Conservation (phyloP, 1,140 invertebrate species). For the Andrena cerasifolii region DNA sequence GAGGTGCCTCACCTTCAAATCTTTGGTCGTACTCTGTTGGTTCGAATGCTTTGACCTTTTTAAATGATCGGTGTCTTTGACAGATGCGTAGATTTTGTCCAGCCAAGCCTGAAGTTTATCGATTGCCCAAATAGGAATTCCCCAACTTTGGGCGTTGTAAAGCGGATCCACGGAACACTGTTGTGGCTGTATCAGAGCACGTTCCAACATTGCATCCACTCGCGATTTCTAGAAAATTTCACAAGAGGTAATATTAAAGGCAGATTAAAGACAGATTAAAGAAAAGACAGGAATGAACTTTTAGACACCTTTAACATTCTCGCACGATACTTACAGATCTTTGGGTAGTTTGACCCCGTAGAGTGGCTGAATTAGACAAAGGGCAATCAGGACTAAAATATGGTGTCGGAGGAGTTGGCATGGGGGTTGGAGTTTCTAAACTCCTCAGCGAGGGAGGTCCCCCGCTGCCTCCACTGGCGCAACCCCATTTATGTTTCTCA, state of each 20-base stretch:
- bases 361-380: slow-evolving; percentile 77
- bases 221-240: slow-evolving; percentile 82
- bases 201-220: slow-evolving; percentile 88
- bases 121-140: slow-evolving; percentile 84
- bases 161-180: slow-evolving; percentile 83
- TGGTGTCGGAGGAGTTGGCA: slow-evolving; percentile 78
- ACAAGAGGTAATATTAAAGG: neutral
- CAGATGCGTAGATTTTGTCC: slow-evolving; percentile 77
- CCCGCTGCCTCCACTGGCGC: slow-evolving; percentile 78
- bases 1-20: slow-evolving; percentile 76
- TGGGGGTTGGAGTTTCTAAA: slow-evolving; percentile 77
- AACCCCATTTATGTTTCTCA: slow-evolving; percentile 78
- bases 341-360: slow-evolving; percentile 78
- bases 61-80: slow-evolving; percentile 70
- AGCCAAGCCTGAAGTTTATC: slow-evolving; percentile 83
- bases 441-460: slow-evolving; percentile 77
- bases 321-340: slow-evolving; percentile 76
- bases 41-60: slow-evolving; percentile 66
- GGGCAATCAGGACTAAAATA: slow-evolving; percentile 79
- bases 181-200: slow-evolving; percentile 83
- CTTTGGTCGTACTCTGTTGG: slow-evolving; percentile 72
- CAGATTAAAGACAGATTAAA: neutral
- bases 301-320: neutral
- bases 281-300: too few species aligned
- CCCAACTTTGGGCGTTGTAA: slow-evolving; percentile 83